A percentile compares a stretch with the other conserved stretches of the same genome.
Evolutionary conservation across 1,140 invertebrate species (phyloP).

Genomic region (Lepidurus couesii): DNA sequence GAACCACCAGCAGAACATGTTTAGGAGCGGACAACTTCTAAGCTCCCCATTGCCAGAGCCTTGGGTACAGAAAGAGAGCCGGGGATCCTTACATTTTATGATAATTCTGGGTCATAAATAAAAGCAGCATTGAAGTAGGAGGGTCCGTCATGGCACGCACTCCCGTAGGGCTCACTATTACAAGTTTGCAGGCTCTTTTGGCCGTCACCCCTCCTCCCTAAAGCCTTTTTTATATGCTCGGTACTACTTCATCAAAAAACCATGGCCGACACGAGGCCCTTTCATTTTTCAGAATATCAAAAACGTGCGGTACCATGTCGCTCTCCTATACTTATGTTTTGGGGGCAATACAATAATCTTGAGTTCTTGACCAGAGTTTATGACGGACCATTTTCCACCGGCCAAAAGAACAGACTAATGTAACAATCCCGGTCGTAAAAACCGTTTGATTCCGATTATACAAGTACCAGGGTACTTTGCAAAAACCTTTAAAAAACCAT

Average conservation of each 20-base stretch:
- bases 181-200: constrained; percentile 12
- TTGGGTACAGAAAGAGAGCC: neutral
- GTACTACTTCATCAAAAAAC: constrained; percentile 18
- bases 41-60: neutral
- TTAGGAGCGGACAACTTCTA: neutral
- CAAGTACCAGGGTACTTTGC: neutral
- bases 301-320: constrained; percentile 18
- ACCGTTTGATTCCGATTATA: neutral
- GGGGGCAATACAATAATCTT: constrained; percentile 10
- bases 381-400: neutral
- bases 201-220: constrained; percentile 5
- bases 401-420: neutral
- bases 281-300: neutral
- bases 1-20: neutral
- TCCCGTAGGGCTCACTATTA: constrained; percentile 14
- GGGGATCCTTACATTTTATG: constrained; percentile 18
- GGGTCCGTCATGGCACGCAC: constrained; percentile 14
- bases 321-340: constrained; percentile 16
- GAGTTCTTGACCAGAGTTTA: constrained; percentile 22
- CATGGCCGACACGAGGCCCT: constrained; percentile 16
- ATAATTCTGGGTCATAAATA: constrained; percentile 22
- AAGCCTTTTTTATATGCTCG: constrained; percentile 1
- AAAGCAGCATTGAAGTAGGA: constrained; percentile 18
- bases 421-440: neutral
- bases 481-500: neutral